These are phyloP conservation scores for Blomia tropicalis DNA, from an alignment of 2,888 invertebrate species.

Conservation along the genomic window DNA sequence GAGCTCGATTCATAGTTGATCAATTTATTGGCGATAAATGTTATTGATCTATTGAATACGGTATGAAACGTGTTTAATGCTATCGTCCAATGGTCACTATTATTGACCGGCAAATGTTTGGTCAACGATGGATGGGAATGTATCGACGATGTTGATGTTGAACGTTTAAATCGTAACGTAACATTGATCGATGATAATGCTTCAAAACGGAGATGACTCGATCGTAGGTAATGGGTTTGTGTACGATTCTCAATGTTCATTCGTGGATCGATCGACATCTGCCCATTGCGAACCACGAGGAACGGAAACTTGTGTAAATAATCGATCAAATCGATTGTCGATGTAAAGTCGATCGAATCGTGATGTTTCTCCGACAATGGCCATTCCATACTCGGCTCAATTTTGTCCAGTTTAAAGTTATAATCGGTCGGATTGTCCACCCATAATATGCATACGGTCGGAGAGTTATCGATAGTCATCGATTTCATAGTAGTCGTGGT, in stretches of 20 bases:
- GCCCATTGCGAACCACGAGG: slow-evolving; percentile 5
- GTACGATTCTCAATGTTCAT: slow-evolving; percentile 8
- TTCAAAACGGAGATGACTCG: background rate
- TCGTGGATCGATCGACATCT: background rate
- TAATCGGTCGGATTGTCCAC: slow-evolving; percentile 3
- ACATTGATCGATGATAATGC: slow-evolving; percentile 13
- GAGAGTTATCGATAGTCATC: background rate
- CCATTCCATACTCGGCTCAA: slow-evolving; percentile 12
- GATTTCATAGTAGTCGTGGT: background rate
- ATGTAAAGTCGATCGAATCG: background rate
- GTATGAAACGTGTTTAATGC: background rate
- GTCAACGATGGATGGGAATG: background rate
- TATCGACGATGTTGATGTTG: background rate
- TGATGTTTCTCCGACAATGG: background rate
- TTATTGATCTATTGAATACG: background rate
- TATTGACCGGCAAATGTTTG: background rate
- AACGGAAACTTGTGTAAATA: background rate
- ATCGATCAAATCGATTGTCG: background rate
- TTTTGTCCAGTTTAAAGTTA: background rate
- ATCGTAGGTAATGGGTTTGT: slow-evolving; percentile 2
- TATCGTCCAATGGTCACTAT: background rate
- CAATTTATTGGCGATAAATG: background rate
- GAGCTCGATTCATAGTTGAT: background rate
- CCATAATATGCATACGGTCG: slow-evolving; percentile 5
- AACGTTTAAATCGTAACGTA: background rate